Base-by-base conservation (phyloP, 2,888 invertebrate species). In the Holacanthella duospinosa region DNA sequence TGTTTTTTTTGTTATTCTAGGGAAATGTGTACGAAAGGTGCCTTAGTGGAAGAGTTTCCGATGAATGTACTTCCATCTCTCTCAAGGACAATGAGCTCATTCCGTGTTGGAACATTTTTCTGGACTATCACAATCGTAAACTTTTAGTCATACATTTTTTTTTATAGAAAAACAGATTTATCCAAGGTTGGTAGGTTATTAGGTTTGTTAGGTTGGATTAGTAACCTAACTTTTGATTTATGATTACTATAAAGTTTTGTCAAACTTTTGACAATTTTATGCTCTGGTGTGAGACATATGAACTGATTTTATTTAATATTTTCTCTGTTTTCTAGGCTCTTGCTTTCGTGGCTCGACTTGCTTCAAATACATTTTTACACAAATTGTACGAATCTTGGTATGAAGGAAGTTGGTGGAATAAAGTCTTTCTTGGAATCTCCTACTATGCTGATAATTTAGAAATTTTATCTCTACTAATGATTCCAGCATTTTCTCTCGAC, bases 401-500 rank as follows among this genome's bases (percentile, higher is more conserved):
- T 36, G 61, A 61, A 24, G 26, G 27, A 29, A 29, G 2, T 9
- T 29, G 36, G 36, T 29, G 9, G 25, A 61, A 61, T 36, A 55
- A 55, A 25, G 12, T 61, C 19, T 54, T 61, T 24, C 29, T 61
- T 4, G 24, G n/a, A 25, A 12, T 55, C 12, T 26, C 55, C 1
- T 61, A 61, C 55, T n/a, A n/a, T 25, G 24, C 53, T 12, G 61
- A 61, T 28, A 55, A 26, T 2, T 19, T 61, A 12, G 61, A 61
- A 43, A 61, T 61, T 27, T 6, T 54, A 6, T 19, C 21, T 29
- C 53, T 61, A 26, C 27, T 61, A 16, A 36, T 61, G 61, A 61
- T 61, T 26, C 61, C 61, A n/a, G 61, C 61, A 2, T 61, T 61
- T 25, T 61, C 61, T 6, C 55, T 61, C 1, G 61, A 61, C 55